Evolutionary conservation across 2,797 vertebrate genomes (phyloP).

Genomic region (Microchirus variegatus): DNA sequence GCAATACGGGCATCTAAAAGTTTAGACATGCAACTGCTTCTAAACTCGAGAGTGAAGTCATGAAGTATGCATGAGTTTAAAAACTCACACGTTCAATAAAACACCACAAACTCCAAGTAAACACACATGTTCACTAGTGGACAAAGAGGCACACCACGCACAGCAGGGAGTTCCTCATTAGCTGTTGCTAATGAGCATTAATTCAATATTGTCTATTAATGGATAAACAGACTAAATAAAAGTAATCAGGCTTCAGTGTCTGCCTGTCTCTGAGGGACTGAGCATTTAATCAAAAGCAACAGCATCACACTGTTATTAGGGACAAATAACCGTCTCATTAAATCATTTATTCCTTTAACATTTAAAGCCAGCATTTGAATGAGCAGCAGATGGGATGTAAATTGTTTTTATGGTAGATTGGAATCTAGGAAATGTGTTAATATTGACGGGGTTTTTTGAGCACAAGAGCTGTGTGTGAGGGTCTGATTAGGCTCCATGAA

Average conservation of each 20-base stretch:
- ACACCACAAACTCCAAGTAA: not conserved
- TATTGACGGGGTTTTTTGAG: too few relatives aligned
- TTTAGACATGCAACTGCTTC: too few relatives aligned
- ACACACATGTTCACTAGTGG: not conserved
- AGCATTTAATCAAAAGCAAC: slow-evolving; percentile 57
- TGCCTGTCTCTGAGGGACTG: slow-evolving; percentile 28
- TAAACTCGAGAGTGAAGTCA: not conserved
- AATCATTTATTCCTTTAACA: slow-evolving; percentile 15
- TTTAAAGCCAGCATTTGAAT: not conserved
- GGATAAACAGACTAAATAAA: slow-evolving; percentile 57
- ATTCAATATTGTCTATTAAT: slow-evolving; percentile 62
- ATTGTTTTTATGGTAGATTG: not conserved
- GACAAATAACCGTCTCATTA: slow-evolving; percentile 37
- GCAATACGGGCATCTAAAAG: too few relatives aligned
- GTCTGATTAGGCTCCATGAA: not conserved
- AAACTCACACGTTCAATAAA: not conserved
- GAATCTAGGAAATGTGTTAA: too few relatives aligned
- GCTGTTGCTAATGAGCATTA: slow-evolving; percentile 60
- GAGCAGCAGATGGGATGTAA: not conserved
- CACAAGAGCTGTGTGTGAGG: not conserved
- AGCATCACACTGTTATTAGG: slow-evolving; percentile 28
- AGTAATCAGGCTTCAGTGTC: slow-evolving; percentile 47
- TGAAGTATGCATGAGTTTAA: not conserved
- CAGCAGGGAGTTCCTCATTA: slow-evolving; percentile 56
- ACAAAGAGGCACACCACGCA: slow-evolving; percentile 19